A percentile compares a stretch with the other conserved stretches of the same genome.
Conservation (phyloP, 2,797 vertebrate species). For the Cetoscarus ocellatus region DNA sequence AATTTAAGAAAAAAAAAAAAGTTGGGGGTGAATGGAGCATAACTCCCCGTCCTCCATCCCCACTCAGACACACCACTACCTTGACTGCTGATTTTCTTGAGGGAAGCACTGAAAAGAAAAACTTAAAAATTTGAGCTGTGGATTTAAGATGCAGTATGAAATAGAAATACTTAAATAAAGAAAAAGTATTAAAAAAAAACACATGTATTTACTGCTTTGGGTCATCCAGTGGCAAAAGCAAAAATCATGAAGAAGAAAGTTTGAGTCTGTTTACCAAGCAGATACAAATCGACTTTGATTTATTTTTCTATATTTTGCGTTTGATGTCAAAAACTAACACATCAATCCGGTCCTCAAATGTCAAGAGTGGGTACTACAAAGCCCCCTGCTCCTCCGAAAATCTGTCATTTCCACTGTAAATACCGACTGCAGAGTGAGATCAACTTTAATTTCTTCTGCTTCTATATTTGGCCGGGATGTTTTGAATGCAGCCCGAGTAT, state of each 20-base stretch:
- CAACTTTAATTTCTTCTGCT: slow-evolving; percentile 29
- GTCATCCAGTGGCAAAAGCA: not conserved
- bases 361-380: slow-evolving; percentile 30
- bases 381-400: slow-evolving; percentile 28
- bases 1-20: no score
- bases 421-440: slow-evolving; percentile 37
- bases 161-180: not conserved
- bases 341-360: slow-evolving; percentile 41
- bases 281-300: slow-evolving; percentile 33
- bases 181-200: not conserved
- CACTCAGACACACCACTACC: no score
- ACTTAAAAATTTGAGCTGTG: no score
- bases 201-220: slow-evolving; percentile 3
- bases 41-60: no score
- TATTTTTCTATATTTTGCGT: slow-evolving; percentile 20
- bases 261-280: slow-evolving; percentile 29
- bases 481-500: slow-evolving; percentile 51
- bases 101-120: no score
- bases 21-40: no score
- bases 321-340: slow-evolving; percentile 31
- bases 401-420: slow-evolving; percentile 32
- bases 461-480: slow-evolving; percentile 22
- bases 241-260: slow-evolving; percentile 10
- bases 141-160: not conserved
- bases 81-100: no score